Evolutionary conservation across 2,888 invertebrate genomes (phyloP), one percentile per base, ranked within the genome.

Genomic region (Eudemis profundana): DNA sequence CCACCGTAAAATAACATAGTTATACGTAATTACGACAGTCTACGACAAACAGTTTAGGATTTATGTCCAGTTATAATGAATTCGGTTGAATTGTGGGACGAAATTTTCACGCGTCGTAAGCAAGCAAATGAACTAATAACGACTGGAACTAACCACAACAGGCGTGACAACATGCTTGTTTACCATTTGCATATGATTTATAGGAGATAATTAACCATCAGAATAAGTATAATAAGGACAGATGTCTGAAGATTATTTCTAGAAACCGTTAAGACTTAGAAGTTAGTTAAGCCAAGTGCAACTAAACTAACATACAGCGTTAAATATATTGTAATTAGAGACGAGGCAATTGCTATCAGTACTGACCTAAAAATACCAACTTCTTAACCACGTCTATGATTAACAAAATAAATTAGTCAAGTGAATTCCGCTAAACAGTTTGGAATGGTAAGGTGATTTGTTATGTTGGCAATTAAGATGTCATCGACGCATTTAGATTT

Each of bases 381-480:
- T 38, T 53, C 63, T 49, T 27, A 61, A 54, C 38, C 56, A 56
- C 61, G 61, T 67, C 70, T 67, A 64, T n/a, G n/a, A n/a, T 46
- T 68, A 63, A 65, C 27, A 53, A 60, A 64, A 63, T 65, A 69
- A 69, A 74, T 71, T 68, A 68, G 63, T 67, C 65, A 67, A 63
- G 50, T 66, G 66, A 72, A 69, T 67, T 70, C 68, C 76, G 76
- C 76, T 78, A 81, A 83, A 83, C 79, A 81, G 80, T 82, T 81
- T 80, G 72, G 68, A 76, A 74, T 72, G 62, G 80, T 77, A 80
- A 73, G 74, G 82, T 85, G 83, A 90, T 90, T 89, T 86, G 86
- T 88, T 81, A 83, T 74, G 71, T 74, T 74, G 70, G 83, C 87
- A 89, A 90, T 90, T 90, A 90, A 91, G 89, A 89, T 86, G 90